Base-by-base conservation (phyloP, 2,888 invertebrate species). In the Drosophila pseudotakahashii region DNA sequence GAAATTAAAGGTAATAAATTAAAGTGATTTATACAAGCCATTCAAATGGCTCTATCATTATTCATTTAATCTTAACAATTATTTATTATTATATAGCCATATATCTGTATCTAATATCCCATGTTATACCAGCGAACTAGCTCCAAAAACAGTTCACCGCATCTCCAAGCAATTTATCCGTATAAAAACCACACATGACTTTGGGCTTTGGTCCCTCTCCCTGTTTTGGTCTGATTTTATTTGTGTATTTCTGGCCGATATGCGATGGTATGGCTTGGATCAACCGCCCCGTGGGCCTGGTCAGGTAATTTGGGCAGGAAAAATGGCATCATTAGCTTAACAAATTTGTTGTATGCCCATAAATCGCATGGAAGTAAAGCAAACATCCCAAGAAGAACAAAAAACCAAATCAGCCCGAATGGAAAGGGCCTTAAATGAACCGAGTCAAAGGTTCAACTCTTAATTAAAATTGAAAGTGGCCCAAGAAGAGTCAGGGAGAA, bases 311-410 rank as follows among this genome's bases (percentile, higher is more conserved):
- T 85, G 78, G 73, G 66, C 50, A 70, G 82, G 82, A 84, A 84
- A 84, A 84, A 84, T 87, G 75, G 78, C 83, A 81, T 79, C 79
- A 81, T 84, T 84, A 87, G 78, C 71, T 53, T 67, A 84, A 84
- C 85, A 84, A 84, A 87, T 84, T 80, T 75, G 73, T 69, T 86
- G 77, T 55, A 66, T 74, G 69, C 58, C 51, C 76, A 78, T 83
- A 81, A 83, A 86, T 78, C 55, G 75, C 55, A 68, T 0, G 72
- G 54, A 41, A 55, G 54, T 54, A 51, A 71, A 39, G 26, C 26
- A 6, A n/a, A n/a, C n/a, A n/a, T n/a, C n/a, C n/a, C n/a, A n/a
- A n/a, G n/a, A n/a, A n/a, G 26, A 26, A 6, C 26, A 6, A 26
- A 26, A 26, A 26, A 37, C 26, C 41, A 34, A 30, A 30, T 30